Base-by-base conservation (phyloP, 2,797 vertebrate species). In the Adrianichthys oophorus region DNA sequence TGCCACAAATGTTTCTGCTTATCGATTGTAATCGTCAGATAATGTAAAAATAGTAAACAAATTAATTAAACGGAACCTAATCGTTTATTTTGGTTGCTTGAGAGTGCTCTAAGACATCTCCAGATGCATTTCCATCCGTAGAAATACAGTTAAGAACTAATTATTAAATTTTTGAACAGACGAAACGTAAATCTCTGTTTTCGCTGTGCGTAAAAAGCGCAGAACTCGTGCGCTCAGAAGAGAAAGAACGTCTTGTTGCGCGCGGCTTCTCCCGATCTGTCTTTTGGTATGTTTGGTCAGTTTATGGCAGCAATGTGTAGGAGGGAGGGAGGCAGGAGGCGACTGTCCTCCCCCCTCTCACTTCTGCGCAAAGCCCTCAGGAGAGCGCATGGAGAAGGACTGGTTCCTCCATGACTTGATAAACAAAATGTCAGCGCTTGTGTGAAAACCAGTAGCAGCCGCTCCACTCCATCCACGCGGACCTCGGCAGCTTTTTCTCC, bases 271-370 rank as follows among this genome's bases (percentile, higher is more conserved):
- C 59, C 72, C 61, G 70, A 66, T 50, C 64, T 54, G 55, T 41
- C 52, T 70, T 58, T 58, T 40, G 51, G 61, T 76, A 53, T 62
- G 59, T 73, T 62, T 62, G 72, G 65, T 72, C 76, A 80, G 61
- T 79, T 32, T 50, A 68, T 70, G 74, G 74, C 63, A 76, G 68
- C 61, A 77, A 72, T 48, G 74, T 59, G 75, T 62, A 70, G 58
- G 51, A 75, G 74, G 80, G 70, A 72, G 77, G 78, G 73, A 71
- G 59, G 56, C 68, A 72, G 76, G 72, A 68, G 71, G 63, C 55
- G 62, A 72, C 67, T 70, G 74, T 37, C 32, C 80, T 76, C 49
- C 70, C 68, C 70, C 70, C 68, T 62, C 66, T 82, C 79, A 79
- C 62, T 80, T 62, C 79, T 68, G 63, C 67, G 49, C 53, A 64